Percentiles rank a stretch among this genome's conserved stretches.
Evolutionary conservation across 2,888 invertebrate species (phyloP).

Genomic region (Spicauda simplicius): DNA sequence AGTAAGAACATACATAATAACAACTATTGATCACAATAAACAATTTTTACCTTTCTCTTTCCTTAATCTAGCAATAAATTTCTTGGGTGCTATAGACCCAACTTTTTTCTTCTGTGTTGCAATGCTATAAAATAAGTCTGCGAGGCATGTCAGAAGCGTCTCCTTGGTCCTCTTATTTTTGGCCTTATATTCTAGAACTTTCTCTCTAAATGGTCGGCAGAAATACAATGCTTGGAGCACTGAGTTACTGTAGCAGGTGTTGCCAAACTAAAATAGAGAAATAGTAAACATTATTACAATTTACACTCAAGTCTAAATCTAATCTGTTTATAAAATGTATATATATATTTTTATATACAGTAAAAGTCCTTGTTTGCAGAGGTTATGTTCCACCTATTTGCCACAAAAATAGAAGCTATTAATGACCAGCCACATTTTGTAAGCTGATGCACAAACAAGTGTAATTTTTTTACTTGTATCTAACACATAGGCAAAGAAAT

Average conservation of each 20-base stretch:
- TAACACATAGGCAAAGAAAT: no score
- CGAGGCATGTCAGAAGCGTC: slow-evolving; percentile 98
- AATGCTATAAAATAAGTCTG: slow-evolving; percentile 99
- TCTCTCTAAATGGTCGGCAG: slow-evolving; percentile 99
- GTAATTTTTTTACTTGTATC: no score
- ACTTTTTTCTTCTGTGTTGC: slow-evolving; percentile 99
- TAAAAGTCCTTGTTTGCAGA: no score
- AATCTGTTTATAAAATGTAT: no score
- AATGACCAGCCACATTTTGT: no score
- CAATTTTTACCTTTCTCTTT: slow-evolving; percentile 95
- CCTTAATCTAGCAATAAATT: slow-evolving; percentile 98
- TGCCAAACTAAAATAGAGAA: slow-evolving; percentile 93
- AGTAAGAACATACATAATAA: no score
- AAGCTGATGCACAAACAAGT: no score
- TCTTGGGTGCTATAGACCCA: slow-evolving; percentile 99
- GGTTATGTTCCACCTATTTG: no score
- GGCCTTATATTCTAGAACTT: slow-evolving; percentile 98
- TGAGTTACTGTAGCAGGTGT: slow-evolving; percentile 99
- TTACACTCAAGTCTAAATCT: no score
- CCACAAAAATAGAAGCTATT: no score
- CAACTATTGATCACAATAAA: no score
- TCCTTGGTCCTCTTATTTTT: slow-evolving; percentile 98
- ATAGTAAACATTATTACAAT: background rate
- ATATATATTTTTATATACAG: background rate
- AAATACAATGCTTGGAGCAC: slow-evolving; percentile 99